These are phyloP conservation scores for Coturnix japonica DNA, from an alignment of 2,113 vertebrate genomes.

Conservation along the genomic window DNA sequence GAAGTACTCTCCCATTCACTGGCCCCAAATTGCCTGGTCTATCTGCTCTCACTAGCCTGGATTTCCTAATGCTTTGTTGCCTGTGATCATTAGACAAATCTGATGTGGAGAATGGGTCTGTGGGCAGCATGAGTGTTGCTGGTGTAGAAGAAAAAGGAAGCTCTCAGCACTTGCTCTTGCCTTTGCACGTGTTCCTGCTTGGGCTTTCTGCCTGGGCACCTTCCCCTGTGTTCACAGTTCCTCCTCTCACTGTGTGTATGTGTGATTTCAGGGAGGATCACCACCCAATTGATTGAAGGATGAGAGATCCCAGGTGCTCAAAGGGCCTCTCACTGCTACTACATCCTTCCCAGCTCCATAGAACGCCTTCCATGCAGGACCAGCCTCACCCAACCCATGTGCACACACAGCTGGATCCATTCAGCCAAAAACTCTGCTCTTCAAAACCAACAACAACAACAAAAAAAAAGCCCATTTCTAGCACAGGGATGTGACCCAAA, in stretches of 20 bases:
- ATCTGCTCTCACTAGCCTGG: not conserved
- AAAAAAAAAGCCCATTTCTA: not conserved
- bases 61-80: accelerated
- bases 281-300: not conserved
- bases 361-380: not conserved
- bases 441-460: not conserved
- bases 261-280: not conserved
- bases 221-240: not conserved
- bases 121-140: not conserved
- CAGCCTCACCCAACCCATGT: not conserved
- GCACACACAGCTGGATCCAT: not conserved
- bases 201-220: not conserved
- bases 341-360: not conserved
- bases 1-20: not conserved
- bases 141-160: not conserved
- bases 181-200: not conserved
- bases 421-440: not conserved
- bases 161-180: not conserved
- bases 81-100: not conserved
- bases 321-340: not conserved
- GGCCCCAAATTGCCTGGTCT: not conserved
- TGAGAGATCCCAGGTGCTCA: not conserved
- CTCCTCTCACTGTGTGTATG: not conserved
- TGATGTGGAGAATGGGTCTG: not conserved
- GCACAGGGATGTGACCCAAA: not conserved